Percentiles rank a stretch among this genome's conserved stretches.
These are phyloP conservation scores for Typhlichthys eigenmanni DNA, from an alignment of 2,797 vertebrate species.

Conservation along the genomic window DNA sequence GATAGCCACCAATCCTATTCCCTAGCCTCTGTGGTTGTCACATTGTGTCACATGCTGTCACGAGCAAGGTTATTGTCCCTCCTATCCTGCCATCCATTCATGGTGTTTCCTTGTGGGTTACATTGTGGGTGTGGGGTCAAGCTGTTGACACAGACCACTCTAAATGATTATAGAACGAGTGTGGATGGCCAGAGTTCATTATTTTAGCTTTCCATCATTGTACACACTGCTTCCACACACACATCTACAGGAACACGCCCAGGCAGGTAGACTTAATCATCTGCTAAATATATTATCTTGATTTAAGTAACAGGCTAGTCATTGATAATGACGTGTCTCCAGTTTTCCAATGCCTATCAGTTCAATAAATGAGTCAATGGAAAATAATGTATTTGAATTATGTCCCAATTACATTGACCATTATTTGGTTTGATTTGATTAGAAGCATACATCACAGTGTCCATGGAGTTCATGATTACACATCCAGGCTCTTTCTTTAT, in stretches of 20 bases:
- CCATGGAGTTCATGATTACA: not conserved
- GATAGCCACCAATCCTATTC: conserved; percentile 18
- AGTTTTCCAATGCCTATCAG: not conserved
- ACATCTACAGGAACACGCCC: not conserved
- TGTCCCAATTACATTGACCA: too few relatives aligned
- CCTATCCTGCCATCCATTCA: not conserved
- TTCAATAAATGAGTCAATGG: not conserved
- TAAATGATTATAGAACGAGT: conserved; percentile 33
- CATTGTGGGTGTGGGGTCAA: conserved; percentile 12
- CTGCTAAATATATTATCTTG: not conserved
- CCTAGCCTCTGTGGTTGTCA: conserved; percentile 12
- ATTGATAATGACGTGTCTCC: not conserved
- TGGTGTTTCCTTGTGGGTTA: conserved; percentile 18
- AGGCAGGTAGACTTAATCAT: not conserved
- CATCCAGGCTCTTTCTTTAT: not conserved
- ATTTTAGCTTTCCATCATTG: not conserved
- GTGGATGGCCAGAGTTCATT: not conserved
- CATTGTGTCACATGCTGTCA: conserved; percentile 16
- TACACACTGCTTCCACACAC: not conserved
- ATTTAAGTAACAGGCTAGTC: not conserved
- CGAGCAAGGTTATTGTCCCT: conserved; percentile 42
- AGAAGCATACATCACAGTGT: not conserved
- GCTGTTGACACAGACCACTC: conserved; percentile 25
- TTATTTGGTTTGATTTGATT: too few relatives aligned
- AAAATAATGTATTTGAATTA: too few relatives aligned